Evolutionary conservation across 2,797 vertebrate genomes (phyloP).

Genomic region (Aldrovandia affinis): DNA sequence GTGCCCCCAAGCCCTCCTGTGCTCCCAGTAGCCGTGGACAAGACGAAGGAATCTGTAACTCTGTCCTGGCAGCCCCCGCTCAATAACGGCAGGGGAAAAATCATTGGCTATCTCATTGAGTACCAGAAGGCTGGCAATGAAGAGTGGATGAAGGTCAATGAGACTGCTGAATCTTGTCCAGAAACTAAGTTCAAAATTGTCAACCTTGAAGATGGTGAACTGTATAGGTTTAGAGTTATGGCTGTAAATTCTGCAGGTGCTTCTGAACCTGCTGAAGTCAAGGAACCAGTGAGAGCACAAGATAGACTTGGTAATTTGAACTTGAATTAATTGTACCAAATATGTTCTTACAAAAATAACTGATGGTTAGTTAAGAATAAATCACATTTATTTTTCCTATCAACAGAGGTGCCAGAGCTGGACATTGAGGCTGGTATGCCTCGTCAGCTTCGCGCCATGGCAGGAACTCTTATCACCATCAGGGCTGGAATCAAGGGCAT

Average conservation of each 20-base stretch:
- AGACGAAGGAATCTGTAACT: constrained; percentile 90
- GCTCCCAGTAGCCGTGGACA: constrained; percentile 84
- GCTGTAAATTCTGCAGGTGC: constrained; percentile 94
- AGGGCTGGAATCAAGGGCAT: constrained; percentile 91
- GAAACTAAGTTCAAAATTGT: constrained; percentile 90
- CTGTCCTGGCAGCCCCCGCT: constrained; percentile 91
- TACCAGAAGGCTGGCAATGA: constrained; percentile 94
- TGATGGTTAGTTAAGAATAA: background rate
- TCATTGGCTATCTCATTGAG: constrained; percentile 94
- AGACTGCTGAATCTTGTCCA: constrained; percentile 93
- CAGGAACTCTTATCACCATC: constrained; percentile 88
- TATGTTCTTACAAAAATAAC: constrained; percentile 1
- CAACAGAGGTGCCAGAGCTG: constrained; percentile 91
- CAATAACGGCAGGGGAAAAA: constrained; percentile 91
- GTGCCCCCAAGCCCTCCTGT: constrained; percentile 90
- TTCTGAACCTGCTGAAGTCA: constrained; percentile 87
- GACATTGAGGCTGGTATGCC: constrained; percentile 94
- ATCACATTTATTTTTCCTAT: constrained; percentile 25
- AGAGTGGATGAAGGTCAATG: constrained; percentile 92
- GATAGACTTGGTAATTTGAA: constrained; percentile 88
- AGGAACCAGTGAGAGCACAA: constrained; percentile 86
- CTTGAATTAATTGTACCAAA: background rate
- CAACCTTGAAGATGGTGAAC: constrained; percentile 82
- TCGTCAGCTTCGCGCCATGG: constrained; percentile 88
- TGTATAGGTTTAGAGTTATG: constrained; percentile 90